phyloP scores from a whole-genome alignment of 2,797 vertebrate species.

The Sandelia bainsii region DNA sequence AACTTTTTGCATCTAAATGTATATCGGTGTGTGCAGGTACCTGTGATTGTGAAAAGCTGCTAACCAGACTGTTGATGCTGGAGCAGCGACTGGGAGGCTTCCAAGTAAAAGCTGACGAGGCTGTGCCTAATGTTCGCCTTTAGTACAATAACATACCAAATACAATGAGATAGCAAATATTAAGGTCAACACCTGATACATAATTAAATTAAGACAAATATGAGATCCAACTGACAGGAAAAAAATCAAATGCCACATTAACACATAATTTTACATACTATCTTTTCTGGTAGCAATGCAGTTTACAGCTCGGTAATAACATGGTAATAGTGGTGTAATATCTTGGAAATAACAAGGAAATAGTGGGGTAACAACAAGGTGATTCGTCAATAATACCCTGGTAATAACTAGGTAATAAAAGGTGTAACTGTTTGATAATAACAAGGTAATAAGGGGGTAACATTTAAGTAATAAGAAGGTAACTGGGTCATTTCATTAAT shows the following conservation, averaged over 20 bases:
- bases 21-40: constrained; percentile 72
- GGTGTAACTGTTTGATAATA: too few relatives aligned
- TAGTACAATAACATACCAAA: constrained; percentile 21
- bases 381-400: too few relatives aligned
- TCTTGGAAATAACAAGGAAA: too few relatives aligned
- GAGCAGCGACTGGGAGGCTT: constrained; percentile 94
- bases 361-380: too few relatives aligned
- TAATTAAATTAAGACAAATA: background rate
- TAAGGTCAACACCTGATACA: background rate
- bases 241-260: background rate
- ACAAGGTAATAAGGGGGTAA: too few relatives aligned
- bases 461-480: too few relatives aligned
- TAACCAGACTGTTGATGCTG: constrained; percentile 93
- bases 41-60: constrained; percentile 91
- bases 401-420: too few relatives aligned
- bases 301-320: too few relatives aligned
- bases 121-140: constrained; percentile 88
- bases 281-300: too few relatives aligned
- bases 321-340: too few relatives aligned
- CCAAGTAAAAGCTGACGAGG: constrained; percentile 87
- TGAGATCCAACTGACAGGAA: background rate
- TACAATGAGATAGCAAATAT: constrained; percentile 14
- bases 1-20: background rate
- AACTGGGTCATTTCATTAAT: too few relatives aligned
- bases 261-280: background rate